Percentiles rank a stretch among this genome's conserved stretches.
These are phyloP conservation scores for Mechanitis messenoides DNA, from an alignment of 2,888 invertebrate genomes.

Conservation along the genomic window DNA sequence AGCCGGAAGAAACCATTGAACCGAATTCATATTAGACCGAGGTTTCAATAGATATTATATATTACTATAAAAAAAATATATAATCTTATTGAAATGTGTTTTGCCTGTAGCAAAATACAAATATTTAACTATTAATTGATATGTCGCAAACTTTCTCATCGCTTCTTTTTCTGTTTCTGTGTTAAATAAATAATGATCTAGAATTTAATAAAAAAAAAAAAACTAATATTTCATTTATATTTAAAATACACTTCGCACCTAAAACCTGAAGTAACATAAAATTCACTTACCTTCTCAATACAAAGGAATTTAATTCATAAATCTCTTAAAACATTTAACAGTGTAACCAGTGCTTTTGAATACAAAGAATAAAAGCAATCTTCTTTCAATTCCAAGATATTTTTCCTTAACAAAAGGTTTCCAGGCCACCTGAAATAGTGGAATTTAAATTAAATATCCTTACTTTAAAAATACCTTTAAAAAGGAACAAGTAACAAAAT, in stretches of 20 bases:
- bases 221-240: too few relatives aligned
- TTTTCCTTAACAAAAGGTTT: constrained; percentile 23
- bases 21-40: constrained; percentile 10
- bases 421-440: constrained; percentile 22
- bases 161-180: too few relatives aligned
- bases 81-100: too few relatives aligned
- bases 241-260: not conserved
- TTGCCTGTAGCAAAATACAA: too few relatives aligned
- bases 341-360: constrained; percentile 15
- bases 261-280: not conserved
- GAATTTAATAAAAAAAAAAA: too few relatives aligned
- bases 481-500: not conserved
- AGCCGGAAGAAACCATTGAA: constrained; percentile 13
- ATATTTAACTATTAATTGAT: too few relatives aligned
- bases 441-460: constrained; percentile 24
- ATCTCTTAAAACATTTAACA: constrained; percentile 6
- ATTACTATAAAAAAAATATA: too few relatives aligned
- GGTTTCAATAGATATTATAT: too few relatives aligned
- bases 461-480: constrained; percentile 10
- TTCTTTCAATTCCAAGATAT: constrained; percentile 28
- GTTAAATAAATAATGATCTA: too few relatives aligned
- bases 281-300: not conserved
- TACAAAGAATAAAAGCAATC: constrained; percentile 28
- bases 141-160: too few relatives aligned
- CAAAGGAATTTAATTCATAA: constrained; percentile 1